Percentiles rank a stretch among this genome's conserved stretches.
Evolutionary conservation across 2,888 invertebrate genomes (phyloP).

Genomic region (Hypercompe scribonia): DNA sequence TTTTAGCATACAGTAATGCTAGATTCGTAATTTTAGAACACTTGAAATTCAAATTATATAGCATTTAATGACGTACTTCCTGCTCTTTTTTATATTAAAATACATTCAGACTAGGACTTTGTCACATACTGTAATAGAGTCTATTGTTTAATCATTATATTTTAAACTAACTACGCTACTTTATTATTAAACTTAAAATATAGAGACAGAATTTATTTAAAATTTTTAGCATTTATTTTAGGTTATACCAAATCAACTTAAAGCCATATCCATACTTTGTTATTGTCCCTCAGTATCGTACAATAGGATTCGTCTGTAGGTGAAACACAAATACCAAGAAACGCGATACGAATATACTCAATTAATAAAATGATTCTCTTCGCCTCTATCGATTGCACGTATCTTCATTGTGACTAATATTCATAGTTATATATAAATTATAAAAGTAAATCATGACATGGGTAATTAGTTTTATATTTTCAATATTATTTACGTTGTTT

Average conservation of each 20-base stretch:
- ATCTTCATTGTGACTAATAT: slow-evolving; percentile 43
- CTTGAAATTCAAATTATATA: not conserved
- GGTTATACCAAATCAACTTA: not conserved
- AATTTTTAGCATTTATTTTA: not conserved
- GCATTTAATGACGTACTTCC: not conserved
- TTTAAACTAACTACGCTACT: not conserved
- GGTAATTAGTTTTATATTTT: not conserved
- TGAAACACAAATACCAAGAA: slow-evolving; percentile 67
- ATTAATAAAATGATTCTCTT: slow-evolving; percentile 62
- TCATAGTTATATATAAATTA: slow-evolving; percentile 1
- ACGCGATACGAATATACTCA: slow-evolving; percentile 63
- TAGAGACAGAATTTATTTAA: not conserved
- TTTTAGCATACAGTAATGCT: not conserved
- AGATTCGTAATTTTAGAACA: not conserved
- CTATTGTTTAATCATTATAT: not conserved
- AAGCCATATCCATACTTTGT: slow-evolving; percentile 60
- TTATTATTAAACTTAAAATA: not conserved
- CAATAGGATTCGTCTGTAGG: slow-evolving; percentile 51
- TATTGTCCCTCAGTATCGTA: slow-evolving; percentile 42
- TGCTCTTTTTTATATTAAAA: not conserved
- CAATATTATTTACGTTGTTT: not conserved
- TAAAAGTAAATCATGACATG: not conserved
- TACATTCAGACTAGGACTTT: not conserved
- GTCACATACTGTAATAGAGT: not conserved
- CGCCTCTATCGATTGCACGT: slow-evolving; percentile 38